Evolutionary conservation across 1,140 invertebrate species (phyloP).

Genomic region (Cotesia chilonis): DNA sequence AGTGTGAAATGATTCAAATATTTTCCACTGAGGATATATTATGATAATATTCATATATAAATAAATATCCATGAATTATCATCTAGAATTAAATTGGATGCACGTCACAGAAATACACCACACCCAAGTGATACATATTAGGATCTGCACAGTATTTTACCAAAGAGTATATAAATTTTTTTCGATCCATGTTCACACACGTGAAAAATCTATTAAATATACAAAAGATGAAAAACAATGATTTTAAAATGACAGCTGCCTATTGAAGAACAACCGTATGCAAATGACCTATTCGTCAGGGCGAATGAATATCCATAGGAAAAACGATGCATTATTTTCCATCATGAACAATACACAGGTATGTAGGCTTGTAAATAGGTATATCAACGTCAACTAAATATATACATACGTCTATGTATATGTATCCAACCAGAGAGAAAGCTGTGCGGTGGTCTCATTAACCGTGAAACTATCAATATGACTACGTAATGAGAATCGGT

Average conservation of each 20-base stretch:
- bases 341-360: not conserved
- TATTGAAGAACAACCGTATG: not conserved
- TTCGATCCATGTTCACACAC: too few relatives aligned
- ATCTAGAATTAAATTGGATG: too few relatives aligned
- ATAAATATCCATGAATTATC: not conserved
- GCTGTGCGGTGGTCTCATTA: conserved; percentile 60
- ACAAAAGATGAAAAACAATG: not conserved
- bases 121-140: too few relatives aligned
- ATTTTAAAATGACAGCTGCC: not conserved
- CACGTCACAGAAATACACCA: too few relatives aligned
- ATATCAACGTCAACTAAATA: not conserved
- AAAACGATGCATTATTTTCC: not conserved
- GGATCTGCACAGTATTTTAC: too few relatives aligned
- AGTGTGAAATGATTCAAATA: too few relatives aligned
- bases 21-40: not conserved
- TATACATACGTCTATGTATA: conserved; percentile 7
- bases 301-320: conserved; percentile 11
- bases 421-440: conserved; percentile 3
- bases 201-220: not conserved
- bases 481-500: conserved; percentile 62
- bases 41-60: not conserved
- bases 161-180: too few relatives aligned
- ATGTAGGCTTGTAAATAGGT: too few relatives aligned
- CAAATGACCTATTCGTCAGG: conserved; percentile 13
- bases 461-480: conserved; percentile 50